These are phyloP conservation scores for Apamea sordens DNA, from an alignment of 2,888 invertebrate species.

Conservation along the genomic window DNA sequence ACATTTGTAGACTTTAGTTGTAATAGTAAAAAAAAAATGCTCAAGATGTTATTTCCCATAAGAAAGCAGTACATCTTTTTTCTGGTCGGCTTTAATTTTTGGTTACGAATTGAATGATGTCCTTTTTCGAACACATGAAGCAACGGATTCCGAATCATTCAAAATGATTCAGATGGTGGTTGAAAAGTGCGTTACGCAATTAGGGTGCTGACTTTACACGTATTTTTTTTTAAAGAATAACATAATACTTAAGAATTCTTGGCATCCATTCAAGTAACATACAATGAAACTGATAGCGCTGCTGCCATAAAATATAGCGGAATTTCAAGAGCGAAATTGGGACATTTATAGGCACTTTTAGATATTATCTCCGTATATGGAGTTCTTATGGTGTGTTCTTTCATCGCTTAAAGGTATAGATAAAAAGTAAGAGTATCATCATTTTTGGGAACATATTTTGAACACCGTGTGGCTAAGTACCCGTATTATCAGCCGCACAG, in stretches of 20 bases:
- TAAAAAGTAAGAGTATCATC: conserved; percentile 25
- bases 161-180: too few relatives aligned
- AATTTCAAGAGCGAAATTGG: conserved; percentile 48
- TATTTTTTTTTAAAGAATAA: neutral
- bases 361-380: conserved; percentile 45
- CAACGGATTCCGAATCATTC: too few relatives aligned
- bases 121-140: neutral
- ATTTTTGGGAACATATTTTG: conserved; percentile 6
- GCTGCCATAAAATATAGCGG: conserved; percentile 46
- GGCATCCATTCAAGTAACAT: conserved; percentile 44
- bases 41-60: too few relatives aligned
- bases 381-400: conserved; percentile 47
- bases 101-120: too few relatives aligned
- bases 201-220: neutral
- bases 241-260: conserved; percentile 20
- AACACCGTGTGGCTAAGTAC: neutral
- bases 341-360: conserved; percentile 53
- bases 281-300: conserved; percentile 39
- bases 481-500: neutral
- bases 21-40: too few relatives aligned
- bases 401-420: conserved; percentile 22
- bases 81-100: too few relatives aligned
- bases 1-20: too few relatives aligned
- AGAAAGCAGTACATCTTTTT: too few relatives aligned
- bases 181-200: too few relatives aligned